These are phyloP conservation scores for Oreochromis tanganicae DNA, from an alignment of 2,113 vertebrate genomes.

Conservation along the genomic window DNA sequence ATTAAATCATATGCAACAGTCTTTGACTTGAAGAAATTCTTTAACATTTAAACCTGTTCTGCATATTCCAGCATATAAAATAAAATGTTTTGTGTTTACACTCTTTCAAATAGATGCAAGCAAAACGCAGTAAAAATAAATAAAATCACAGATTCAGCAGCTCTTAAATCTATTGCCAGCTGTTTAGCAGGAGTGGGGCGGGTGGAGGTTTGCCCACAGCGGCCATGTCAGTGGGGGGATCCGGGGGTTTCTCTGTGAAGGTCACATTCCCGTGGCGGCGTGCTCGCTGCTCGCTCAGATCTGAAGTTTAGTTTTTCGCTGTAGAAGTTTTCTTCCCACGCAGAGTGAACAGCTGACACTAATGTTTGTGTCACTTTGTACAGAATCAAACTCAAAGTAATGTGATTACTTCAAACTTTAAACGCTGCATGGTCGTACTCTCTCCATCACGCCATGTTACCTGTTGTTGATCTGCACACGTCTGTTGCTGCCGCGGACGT, in stretches of 20 bases:
- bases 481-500: not conserved
- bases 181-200: not conserved
- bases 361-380: not conserved
- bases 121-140: rapidly evolving
- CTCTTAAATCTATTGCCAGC: not conserved
- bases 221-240: rapidly evolving
- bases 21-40: not conserved
- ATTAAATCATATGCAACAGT: too few species aligned
- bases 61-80: not conserved
- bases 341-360: rapidly evolving
- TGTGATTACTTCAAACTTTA: not conserved
- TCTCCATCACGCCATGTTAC: rapidly evolving
- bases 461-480: not conserved
- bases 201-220: not conserved
- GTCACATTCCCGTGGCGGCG: not conserved
- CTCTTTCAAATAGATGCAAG: not conserved
- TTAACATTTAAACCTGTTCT: not conserved
- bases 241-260: not conserved
- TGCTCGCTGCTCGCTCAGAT: too few species aligned
- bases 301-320: rapidly evolving
- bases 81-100: not conserved
- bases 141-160: not conserved
- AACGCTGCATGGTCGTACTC: rapidly evolving
- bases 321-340: too few species aligned
- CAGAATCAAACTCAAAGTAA: not conserved